Percentiles rank a stretch among this genome's conserved stretches.
phyloP scores from a whole-genome alignment of 2,797 vertebrate genomes.

The Smutsia gigantea region DNA sequence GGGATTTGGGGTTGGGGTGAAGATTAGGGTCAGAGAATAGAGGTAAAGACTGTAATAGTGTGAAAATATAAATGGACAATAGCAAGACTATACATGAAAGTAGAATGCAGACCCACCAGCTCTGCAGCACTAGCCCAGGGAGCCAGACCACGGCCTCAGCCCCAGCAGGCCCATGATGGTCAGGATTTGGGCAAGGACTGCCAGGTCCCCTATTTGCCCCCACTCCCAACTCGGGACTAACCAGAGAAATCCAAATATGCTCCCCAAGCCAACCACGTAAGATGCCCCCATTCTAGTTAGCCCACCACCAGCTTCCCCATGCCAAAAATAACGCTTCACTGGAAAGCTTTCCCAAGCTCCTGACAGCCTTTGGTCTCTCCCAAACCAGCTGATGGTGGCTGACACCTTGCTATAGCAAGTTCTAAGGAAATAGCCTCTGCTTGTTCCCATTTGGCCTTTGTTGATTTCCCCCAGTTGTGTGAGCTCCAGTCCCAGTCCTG shows the following conservation, averaged over 20 bases:
- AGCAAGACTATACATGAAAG: background rate
- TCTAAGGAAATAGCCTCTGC: background rate
- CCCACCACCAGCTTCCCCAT: background rate
- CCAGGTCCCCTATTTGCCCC: background rate
- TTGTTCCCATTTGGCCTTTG: background rate
- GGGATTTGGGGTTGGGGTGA: background rate
- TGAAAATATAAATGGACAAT: no score
- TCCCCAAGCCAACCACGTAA: background rate
- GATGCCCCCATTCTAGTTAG: fast-evolving
- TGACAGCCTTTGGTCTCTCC: background rate
- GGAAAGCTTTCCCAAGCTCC: background rate
- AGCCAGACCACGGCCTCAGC: background rate
- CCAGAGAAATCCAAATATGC: background rate
- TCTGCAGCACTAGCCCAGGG: background rate
- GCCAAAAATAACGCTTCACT: background rate
- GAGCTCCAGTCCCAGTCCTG: background rate
- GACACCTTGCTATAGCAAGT: background rate
- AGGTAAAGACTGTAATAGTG: background rate
- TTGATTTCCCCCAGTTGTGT: background rate
- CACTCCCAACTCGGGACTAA: background rate
- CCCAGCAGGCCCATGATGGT: background rate
- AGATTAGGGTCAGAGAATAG: background rate
- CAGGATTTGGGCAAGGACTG: background rate
- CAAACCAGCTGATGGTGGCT: background rate
- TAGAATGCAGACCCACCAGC: background rate